Conservation (phyloP, 2,797 vertebrate genomes). For the Typhlichthys eigenmanni region DNA sequence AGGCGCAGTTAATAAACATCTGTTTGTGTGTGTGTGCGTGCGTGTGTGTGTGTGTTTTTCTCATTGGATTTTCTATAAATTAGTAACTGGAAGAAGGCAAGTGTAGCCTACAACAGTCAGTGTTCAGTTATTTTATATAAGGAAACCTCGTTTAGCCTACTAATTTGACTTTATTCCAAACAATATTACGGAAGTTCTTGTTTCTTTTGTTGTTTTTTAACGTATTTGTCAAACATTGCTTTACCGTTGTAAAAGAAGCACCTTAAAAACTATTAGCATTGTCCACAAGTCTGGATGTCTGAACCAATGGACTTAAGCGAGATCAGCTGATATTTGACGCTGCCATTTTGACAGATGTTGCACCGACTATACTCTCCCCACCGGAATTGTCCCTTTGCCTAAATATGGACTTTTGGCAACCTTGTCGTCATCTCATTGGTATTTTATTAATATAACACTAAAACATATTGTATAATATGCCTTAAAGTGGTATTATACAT, state of each 20-base stretch:
- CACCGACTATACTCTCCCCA: conserved; percentile 16
- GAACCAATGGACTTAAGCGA: conserved; percentile 56
- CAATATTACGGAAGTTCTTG: too few species aligned
- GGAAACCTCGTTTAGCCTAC: too few species aligned
- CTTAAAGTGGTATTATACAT: too few species aligned
- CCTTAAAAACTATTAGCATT: conserved; percentile 54
- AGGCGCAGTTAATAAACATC: too few species aligned
- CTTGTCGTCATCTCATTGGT: neutral
- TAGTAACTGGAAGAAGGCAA: neutral
- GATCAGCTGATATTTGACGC: conserved; percentile 82
- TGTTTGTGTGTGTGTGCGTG: neutral
- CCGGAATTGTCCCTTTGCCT: conserved; percentile 29
- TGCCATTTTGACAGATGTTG: conserved; percentile 83
- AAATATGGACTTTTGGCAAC: conserved; percentile 20
- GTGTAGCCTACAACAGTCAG: neutral
- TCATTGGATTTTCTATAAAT: too few species aligned
- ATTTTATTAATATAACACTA: too few species aligned
- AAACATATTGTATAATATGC: too few species aligned
- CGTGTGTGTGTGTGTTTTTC: too few species aligned
- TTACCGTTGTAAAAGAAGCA: conserved; percentile 36
- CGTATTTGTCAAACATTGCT: conserved; percentile 43
- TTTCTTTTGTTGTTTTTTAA: conserved; percentile 1
- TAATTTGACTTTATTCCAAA: too few species aligned
- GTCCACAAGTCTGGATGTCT: neutral
- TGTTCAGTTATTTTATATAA: too few species aligned